Conservation (phyloP, 2,113 vertebrate genomes). For the Phrynosoma platyrhinos region DNA sequence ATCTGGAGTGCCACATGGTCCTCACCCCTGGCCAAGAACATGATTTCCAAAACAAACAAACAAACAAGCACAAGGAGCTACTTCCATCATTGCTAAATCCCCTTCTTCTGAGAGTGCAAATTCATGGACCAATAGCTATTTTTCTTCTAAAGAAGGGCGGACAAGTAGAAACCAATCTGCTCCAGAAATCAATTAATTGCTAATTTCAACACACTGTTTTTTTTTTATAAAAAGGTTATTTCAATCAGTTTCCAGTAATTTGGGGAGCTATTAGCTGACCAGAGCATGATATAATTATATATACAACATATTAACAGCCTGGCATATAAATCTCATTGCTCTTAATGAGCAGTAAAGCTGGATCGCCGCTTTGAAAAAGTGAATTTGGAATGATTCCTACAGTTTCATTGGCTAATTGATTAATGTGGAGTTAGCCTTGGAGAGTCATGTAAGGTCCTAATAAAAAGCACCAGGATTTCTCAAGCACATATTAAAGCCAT, state of each 20-base stretch:
- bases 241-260: conserved; percentile 47
- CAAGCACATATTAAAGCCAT: background rate
- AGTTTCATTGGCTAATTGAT: conserved; percentile 42
- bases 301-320: conserved; percentile 32
- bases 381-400: conserved; percentile 35
- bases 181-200: background rate
- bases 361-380: conserved; percentile 5
- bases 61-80: too few relatives aligned
- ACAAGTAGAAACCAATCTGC: background rate
- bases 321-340: background rate
- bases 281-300: conserved; percentile 50
- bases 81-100: background rate
- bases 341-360: background rate
- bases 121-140: background rate
- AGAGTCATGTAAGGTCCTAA: conserved; percentile 21
- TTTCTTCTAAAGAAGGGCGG: background rate
- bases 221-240: conserved; percentile 1
- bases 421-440: conserved; percentile 29
- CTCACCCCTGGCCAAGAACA: too few relatives aligned
- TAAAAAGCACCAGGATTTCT: background rate
- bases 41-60: too few relatives aligned
- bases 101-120: fast-evolving
- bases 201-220: conserved; percentile 8
- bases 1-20: too few relatives aligned
- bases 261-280: conserved; percentile 36